Evolutionary conservation across 2,888 invertebrate species (phyloP).

Genomic region (Boloria selene): DNA sequence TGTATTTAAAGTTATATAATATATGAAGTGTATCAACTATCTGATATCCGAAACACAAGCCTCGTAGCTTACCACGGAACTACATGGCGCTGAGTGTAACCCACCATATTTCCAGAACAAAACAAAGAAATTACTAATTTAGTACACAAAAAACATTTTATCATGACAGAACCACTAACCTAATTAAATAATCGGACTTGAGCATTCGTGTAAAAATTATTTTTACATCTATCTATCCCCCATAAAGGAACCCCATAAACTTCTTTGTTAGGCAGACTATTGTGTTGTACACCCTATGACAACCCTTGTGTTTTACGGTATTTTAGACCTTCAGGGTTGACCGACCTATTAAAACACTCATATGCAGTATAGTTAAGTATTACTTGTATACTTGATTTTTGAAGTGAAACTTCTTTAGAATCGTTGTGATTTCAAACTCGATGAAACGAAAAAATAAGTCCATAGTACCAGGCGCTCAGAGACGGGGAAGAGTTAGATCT

Average conservation of each 20-base stretch:
- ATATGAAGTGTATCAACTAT: too few species aligned
- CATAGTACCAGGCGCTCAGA: too few species aligned
- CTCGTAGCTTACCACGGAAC: too few species aligned
- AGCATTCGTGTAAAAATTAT: conserved; percentile 32
- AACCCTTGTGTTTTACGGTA: conserved; percentile 8
- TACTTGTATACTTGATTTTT: too few species aligned
- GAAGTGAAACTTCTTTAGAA: too few species aligned
- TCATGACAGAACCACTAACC: background rate
- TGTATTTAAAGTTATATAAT: too few species aligned
- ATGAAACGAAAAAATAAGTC: too few species aligned
- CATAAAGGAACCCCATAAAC: conserved; percentile 33
- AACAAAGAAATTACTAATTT: background rate
- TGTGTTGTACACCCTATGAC: conserved; percentile 29
- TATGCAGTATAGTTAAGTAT: background rate
- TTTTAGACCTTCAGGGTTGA: conserved; percentile 27
- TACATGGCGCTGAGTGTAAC: too few species aligned
- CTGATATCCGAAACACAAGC: too few species aligned
- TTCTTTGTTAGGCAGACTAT: conserved; percentile 36
- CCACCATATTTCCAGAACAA: too few species aligned
- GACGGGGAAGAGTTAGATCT: too few species aligned
- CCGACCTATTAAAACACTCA: conserved; percentile 6
- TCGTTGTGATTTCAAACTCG: too few species aligned
- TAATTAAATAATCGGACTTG: conserved; percentile 20
- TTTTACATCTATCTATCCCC: conserved; percentile 35
- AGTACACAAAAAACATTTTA: background rate